These are phyloP conservation scores for Strongylocentrotus purpuratus DNA, from an alignment of 35 echinoderm and acorn worm species.

Conservation along the genomic window DNA sequence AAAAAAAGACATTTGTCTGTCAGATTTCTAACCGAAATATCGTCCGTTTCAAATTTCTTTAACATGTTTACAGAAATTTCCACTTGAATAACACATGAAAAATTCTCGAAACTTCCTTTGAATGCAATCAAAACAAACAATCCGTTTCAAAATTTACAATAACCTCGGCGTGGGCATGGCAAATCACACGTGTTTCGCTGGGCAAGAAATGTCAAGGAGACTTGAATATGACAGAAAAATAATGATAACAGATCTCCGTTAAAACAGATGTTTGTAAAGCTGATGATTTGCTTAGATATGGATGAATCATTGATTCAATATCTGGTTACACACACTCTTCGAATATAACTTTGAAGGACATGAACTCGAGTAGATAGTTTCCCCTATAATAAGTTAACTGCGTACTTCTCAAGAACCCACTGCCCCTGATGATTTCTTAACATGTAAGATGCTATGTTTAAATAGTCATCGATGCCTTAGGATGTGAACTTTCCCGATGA, in stretches of 20 bases:
- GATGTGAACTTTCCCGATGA: no score
- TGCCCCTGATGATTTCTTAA: no score
- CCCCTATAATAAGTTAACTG: no score
- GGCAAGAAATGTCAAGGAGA: neutral
- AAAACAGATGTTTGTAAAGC: slow-evolving; percentile 3
- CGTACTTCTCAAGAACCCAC: no score
- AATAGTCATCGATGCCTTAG: no score
- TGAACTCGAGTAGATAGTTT: no score
- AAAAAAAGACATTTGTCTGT: no score
- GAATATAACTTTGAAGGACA: no score
- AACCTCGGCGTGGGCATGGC: neutral
- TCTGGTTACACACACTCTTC: neutral
- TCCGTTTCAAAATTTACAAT: neutral
- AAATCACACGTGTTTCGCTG: neutral
- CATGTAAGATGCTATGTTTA: no score
- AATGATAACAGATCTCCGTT: neutral
- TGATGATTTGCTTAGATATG: neutral
- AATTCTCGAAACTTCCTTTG: neutral
- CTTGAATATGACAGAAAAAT: neutral
- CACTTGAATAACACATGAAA: neutral
- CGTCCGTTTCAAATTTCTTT: neutral
- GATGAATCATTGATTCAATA: slow-evolving; percentile 13
- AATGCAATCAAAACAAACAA: neutral
- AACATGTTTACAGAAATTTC: neutral
- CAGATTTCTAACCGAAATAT: neutral